Evolutionary conservation across 2,797 vertebrate species (phyloP).

Genomic region (Danio kyathit): DNA sequence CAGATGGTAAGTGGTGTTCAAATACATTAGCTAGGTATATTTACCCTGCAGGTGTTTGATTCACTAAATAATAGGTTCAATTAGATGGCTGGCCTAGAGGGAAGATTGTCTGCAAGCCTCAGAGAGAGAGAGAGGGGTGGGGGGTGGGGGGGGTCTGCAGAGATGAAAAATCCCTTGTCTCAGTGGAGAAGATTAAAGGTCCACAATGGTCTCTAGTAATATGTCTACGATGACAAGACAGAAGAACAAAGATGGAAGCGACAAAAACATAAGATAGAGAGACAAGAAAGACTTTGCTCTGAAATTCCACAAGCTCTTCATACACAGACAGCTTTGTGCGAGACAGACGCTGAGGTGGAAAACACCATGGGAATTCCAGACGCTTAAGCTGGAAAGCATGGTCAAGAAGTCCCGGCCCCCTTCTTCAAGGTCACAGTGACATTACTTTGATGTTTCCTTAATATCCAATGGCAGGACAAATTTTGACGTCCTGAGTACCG

Average conservation of each 20-base stretch:
- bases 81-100: neutral
- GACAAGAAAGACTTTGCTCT: slow-evolving; percentile 17
- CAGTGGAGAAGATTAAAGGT: slow-evolving; percentile 45
- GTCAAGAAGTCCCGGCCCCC: slow-evolving; percentile 13
- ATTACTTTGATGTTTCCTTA: slow-evolving; percentile 26
- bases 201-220: slow-evolving; percentile 38
- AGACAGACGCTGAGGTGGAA: slow-evolving; percentile 20
- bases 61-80: slow-evolving; percentile 37
- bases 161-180: slow-evolving; percentile 29
- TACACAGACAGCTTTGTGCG: slow-evolving; percentile 39
- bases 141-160: neutral
- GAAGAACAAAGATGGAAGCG: slow-evolving; percentile 27
- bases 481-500: neutral
- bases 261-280: slow-evolving; percentile 20
- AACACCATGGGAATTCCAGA: slow-evolving; percentile 38
- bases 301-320: slow-evolving; percentile 50
- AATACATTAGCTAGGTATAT: slow-evolving; percentile 35
- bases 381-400: slow-evolving; percentile 5
- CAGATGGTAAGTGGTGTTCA: slow-evolving; percentile 31
- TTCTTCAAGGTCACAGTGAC: slow-evolving; percentile 16
- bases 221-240: slow-evolving; percentile 44
- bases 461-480: neutral
- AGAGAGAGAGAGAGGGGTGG: slow-evolving; percentile 25
- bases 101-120: slow-evolving; percentile 29
- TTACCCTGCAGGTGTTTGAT: slow-evolving; percentile 43